Evolutionary conservation across 1,140 invertebrate species (phyloP).

Genomic region (Adelges cooleyi): DNA sequence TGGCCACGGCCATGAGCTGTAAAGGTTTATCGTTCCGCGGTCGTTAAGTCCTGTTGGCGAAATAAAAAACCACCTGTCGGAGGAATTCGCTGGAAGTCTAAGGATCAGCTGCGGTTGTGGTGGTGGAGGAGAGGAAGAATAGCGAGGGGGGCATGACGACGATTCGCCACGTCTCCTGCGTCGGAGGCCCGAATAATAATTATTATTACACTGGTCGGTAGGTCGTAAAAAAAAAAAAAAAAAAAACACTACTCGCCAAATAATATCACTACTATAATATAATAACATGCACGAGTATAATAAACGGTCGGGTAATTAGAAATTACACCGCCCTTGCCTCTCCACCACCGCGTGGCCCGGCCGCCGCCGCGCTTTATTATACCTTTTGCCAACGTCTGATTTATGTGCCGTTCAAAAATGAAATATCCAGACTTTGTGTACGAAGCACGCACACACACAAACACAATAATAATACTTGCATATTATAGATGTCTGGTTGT

Average conservation of each 20-base stretch:
- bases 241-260: conserved; percentile 5
- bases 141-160: neutral
- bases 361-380: no score
- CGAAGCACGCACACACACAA: neutral
- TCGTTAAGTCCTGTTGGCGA: conserved; percentile 10
- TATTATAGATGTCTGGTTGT: neutral
- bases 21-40: conserved; percentile 13
- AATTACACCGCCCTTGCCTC: neutral
- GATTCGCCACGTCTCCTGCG: conserved; percentile 8
- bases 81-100: neutral
- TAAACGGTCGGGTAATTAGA: conserved; percentile 14
- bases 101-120: neutral
- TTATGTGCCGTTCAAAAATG: neutral
- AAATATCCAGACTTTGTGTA: conserved; percentile 13
- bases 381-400: neutral
- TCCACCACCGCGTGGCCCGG: neutral
- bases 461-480: neutral
- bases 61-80: conserved; percentile 23
- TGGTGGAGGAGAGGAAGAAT: neutral
- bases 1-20: conserved; percentile 2
- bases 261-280: neutral
- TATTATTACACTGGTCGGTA: neutral
- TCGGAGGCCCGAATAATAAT: conserved; percentile 17
- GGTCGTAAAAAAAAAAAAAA: conserved; percentile 3
- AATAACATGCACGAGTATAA: neutral